Conservation (phyloP, 2,113 vertebrate genomes). For the Gobio gobio region DNA sequence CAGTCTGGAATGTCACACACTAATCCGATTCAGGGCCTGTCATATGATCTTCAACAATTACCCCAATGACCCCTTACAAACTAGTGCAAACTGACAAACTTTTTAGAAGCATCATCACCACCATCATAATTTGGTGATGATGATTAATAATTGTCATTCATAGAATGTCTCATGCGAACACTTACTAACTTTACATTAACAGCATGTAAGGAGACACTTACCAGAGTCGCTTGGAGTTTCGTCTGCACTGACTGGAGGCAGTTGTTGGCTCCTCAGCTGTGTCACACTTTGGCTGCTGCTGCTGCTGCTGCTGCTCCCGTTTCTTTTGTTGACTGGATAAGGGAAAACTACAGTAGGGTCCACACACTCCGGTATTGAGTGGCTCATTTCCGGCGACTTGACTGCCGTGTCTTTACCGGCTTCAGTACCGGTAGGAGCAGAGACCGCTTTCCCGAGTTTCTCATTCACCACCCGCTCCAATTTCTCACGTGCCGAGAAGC, state of each 20-base stretch:
- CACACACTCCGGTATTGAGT: constrained; percentile 85
- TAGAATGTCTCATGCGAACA: background rate
- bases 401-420: constrained; percentile 43
- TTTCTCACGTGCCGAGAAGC: constrained; percentile 93
- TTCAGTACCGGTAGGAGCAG: constrained; percentile 55
- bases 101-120: background rate
- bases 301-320: constrained; percentile 62
- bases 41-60: constrained; percentile 71
- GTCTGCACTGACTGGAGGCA: constrained; percentile 70
- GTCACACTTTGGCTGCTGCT: constrained; percentile 59
- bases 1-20: constrained; percentile 62
- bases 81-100: constrained; percentile 35
- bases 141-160: background rate
- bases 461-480: constrained; percentile 90
- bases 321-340: constrained; percentile 85
- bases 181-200: background rate
- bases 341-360: constrained; percentile 91
- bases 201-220: constrained; percentile 66
- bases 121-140: background rate
- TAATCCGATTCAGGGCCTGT: constrained; percentile 74
- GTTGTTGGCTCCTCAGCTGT: constrained; percentile 51
- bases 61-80: constrained; percentile 47
- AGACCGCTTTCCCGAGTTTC: constrained; percentile 86
- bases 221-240: constrained; percentile 89
- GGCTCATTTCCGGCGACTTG: constrained; percentile 75